These are phyloP conservation scores for Ormyrus pomaceus DNA, from an alignment of 2,888 invertebrate species.

Conservation along the genomic window DNA sequence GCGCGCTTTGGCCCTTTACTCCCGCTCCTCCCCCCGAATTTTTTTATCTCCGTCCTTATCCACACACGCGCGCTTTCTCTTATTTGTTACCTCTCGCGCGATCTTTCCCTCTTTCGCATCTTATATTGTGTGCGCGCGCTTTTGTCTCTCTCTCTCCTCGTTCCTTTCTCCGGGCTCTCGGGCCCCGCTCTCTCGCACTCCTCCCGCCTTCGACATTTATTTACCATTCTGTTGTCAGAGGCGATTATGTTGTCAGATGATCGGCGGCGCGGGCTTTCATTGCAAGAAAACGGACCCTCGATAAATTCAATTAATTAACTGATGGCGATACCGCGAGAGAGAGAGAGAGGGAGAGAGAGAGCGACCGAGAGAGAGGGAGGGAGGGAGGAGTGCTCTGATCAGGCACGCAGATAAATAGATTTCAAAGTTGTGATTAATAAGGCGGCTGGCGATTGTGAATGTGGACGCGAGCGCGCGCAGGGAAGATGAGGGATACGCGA, in stretches of 20 bases:
- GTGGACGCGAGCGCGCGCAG: neutral
- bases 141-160: neutral
- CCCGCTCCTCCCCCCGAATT: neutral
- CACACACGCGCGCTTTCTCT: constrained; percentile 34
- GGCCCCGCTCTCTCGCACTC: constrained; percentile 9
- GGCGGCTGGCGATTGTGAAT: constrained; percentile 3
- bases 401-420: constrained; percentile 51
- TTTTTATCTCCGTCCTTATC: too few species aligned
- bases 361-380: neutral
- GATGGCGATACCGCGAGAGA: constrained; percentile 25
- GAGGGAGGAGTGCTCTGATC: constrained; percentile 29
- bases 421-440: constrained; percentile 52
- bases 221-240: constrained; percentile 57
- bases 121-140: constrained; percentile 4
- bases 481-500: constrained; percentile 46
- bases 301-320: constrained; percentile 58
- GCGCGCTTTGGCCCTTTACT: neutral
- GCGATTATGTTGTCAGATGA: constrained; percentile 58
- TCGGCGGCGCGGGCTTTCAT: constrained; percentile 30
- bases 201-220: constrained; percentile 49
- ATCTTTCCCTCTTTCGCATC: constrained; percentile 52
- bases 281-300: constrained; percentile 40
- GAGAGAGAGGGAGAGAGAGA: neutral
- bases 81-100: constrained; percentile 54
- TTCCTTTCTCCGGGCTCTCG: constrained; percentile 7